Evolutionary conservation across 64 coral and sea anemone genomes (phyloP).

Genomic region (Cladopsammia gracilis): DNA sequence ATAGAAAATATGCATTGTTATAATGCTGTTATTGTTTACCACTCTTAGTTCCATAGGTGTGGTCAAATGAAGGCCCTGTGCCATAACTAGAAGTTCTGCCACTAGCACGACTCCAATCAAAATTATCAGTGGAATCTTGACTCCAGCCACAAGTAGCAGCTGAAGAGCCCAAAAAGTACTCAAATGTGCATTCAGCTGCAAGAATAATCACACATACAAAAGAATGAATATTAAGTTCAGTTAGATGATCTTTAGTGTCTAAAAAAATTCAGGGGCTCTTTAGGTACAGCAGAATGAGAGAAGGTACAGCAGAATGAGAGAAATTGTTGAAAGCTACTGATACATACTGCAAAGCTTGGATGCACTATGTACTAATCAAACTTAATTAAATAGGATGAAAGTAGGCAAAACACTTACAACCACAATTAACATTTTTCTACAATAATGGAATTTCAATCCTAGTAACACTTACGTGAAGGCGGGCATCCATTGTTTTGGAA

Average conservation of each 20-base stretch:
- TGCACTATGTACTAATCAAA: no score
- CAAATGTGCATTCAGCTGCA: conserved; percentile 32
- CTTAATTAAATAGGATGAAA: no score
- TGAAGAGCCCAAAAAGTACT: conserved; percentile 5
- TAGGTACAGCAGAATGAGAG: no score
- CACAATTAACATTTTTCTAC: no score
- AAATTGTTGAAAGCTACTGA: no score
- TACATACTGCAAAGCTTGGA: no score
- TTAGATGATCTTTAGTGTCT: no score
- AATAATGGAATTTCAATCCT: not conserved
- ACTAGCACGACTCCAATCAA: conserved; percentile 78
- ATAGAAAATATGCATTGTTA: no score
- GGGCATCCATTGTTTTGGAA: conserved; percentile 69
- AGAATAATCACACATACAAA: not conserved
- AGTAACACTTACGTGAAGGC: conserved; percentile 36
- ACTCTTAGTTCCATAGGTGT: conserved; percentile 82
- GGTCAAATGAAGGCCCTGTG: conserved; percentile 84
- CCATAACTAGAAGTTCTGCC: conserved; percentile 65
- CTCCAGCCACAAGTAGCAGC: conserved; percentile 44
- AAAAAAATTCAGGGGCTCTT: no score
- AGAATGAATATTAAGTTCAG: not conserved
- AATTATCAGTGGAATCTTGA: conserved; percentile 58
- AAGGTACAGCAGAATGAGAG: no score
- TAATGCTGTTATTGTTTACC: not conserved
- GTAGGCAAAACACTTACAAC: no score